A percentile compares a stretch with the other conserved stretches of the same genome.
These are phyloP conservation scores for Turdus rufiventris DNA, from an alignment of 2,113 vertebrate species.

Conservation along the genomic window DNA sequence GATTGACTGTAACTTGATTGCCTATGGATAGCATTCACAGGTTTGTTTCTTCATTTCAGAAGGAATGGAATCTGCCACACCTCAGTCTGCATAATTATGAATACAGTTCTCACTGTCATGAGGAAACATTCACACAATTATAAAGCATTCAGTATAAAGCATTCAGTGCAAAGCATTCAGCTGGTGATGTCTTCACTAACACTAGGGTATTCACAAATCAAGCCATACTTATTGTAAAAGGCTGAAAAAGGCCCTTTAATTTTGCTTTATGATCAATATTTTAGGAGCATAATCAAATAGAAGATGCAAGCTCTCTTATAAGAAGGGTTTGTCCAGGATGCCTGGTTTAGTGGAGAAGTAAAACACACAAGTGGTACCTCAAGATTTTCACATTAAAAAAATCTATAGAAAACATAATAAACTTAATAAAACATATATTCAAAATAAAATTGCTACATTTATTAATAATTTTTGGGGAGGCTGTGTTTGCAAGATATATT, in stretches of 20 bases:
- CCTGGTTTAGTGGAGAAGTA: background rate
- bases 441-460: background rate
- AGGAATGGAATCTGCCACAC: background rate
- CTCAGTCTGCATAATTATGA: background rate
- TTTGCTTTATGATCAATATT: background rate
- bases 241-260: background rate
- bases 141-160: background rate
- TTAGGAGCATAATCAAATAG: background rate
- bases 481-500: background rate
- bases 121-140: background rate
- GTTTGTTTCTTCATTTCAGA: slow-evolving; percentile 25
- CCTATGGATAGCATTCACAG: background rate
- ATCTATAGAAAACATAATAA: background rate
- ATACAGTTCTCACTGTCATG: background rate
- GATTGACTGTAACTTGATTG: slow-evolving; percentile 40
- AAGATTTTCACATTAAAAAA: background rate
- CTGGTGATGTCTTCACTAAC: background rate
- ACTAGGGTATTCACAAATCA: background rate
- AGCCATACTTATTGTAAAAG: background rate
- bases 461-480: background rate
- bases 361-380: background rate
- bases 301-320: background rate
- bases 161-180: background rate
- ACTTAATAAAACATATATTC: background rate
- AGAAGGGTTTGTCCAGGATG: background rate